Evolutionary conservation across 2,797 vertebrate genomes (phyloP).

Genomic region (Acrossocheilus wenchowensis): DNA sequence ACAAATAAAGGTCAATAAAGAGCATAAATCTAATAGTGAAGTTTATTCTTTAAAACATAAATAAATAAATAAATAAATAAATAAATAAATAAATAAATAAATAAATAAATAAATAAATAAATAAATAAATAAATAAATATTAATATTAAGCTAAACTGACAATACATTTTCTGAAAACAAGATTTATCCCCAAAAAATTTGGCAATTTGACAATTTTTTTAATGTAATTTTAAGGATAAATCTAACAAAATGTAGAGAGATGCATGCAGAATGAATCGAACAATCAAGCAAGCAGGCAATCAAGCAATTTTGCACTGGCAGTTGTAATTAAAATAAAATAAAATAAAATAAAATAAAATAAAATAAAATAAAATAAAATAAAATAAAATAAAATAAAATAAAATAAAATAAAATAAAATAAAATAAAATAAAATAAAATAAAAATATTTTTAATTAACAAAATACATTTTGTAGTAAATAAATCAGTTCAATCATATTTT

Average conservation of each 20-base stretch:
- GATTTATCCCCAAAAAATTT: background rate
- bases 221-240: background rate
- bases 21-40: background rate
- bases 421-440: background rate
- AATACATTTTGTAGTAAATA: too few relatives aligned
- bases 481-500: background rate
- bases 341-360: background rate
- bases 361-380: too few relatives aligned
- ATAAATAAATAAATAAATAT: background rate
- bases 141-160: background rate
- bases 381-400: background rate
- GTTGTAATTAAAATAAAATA: background rate
- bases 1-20: background rate
- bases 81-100: background rate
- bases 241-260: background rate
- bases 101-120: background rate
- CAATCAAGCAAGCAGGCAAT: background rate
- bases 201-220: background rate
- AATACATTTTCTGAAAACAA: background rate
- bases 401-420: background rate
- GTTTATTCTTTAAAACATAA: background rate
- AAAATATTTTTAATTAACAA: background rate
- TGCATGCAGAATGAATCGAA: background rate
- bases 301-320: background rate
- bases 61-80: background rate